A percentile compares a stretch with the other conserved stretches of the same genome.
These are phyloP conservation scores for Crotalus tigris DNA, from an alignment of 2,113 vertebrate genomes.

Conservation along the genomic window DNA sequence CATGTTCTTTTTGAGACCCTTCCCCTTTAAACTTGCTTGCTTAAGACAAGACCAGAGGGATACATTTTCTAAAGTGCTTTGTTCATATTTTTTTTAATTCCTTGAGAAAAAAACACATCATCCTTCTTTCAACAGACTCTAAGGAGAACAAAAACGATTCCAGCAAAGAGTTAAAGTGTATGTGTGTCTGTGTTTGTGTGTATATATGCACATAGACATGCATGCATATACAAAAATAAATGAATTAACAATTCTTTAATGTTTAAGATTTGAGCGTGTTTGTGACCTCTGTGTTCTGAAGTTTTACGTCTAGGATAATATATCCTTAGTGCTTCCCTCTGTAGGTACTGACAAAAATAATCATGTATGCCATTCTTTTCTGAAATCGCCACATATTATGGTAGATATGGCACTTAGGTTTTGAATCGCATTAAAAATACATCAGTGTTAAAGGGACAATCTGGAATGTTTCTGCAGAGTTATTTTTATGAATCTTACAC, in stretches of 20 bases:
- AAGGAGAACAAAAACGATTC: conserved; percentile 22
- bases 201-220: background rate
- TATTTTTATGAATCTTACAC: conserved; percentile 42
- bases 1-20: background rate
- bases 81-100: conserved; percentile 7
- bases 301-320: conserved; percentile 20
- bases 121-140: background rate
- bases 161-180: background rate
- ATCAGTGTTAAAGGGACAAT: conserved; percentile 36
- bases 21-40: background rate
- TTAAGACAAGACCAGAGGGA: background rate
- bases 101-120: background rate
- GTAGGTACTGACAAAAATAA: conserved; percentile 31
- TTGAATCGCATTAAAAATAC: conserved; percentile 43
- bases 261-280: background rate
- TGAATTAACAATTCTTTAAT: background rate
- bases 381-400: background rate
- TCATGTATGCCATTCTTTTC: background rate
- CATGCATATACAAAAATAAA: background rate
- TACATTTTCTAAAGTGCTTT: conserved; percentile 23
- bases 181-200: background rate
- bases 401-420: conserved; percentile 25
- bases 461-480: conserved; percentile 27
- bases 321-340: conserved; percentile 20
- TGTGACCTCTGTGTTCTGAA: conserved; percentile 30